Base-by-base conservation (phyloP, 2,888 invertebrate genomes). In the Hirtodrosophila duncani region DNA sequence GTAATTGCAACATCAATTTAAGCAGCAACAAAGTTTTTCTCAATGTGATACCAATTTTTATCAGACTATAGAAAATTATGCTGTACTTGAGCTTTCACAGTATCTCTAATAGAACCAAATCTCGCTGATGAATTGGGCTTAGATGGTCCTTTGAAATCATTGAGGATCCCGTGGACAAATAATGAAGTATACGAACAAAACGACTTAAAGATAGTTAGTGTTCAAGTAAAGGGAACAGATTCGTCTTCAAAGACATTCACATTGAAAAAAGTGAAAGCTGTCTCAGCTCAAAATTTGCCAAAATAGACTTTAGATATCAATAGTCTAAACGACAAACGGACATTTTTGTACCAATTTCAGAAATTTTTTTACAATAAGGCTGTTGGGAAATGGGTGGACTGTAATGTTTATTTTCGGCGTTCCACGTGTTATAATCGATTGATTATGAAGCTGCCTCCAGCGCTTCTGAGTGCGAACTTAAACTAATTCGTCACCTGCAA, bases 1-100 rank as follows among this genome's bases (percentile, higher is more conserved):
- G 3, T 13, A 37, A 26, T 17, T 38, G 37, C 9, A 6, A 38
- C 10, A 9, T 27, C 1, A 17, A 27, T 26, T 24, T 24, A 14
- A 14, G 10, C 5, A n/a, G 16, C 3, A 37, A 9, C 26, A 37
- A 37, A 14, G 37, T 24, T 7, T 16, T 26, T 7, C 9, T 37
- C n/a, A 26, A 37, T 24, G 37, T 37, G 2, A 24, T 37, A n/a
- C 26, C 37, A 14, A 8, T 37, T 37, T 26, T 10, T 4, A 3
- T 38, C 1, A 17, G 8, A 9, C 17, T 17, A 21, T 34, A 7
- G 11, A 27, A 2, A 38, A 16, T 1, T 11, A 24, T 7, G 38
- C 26, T 1, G 17, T 38, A 10, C 38, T 38, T 18, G 18, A 38
- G 38, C 27, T 1, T 38, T 26, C 13, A 38, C 38, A 27, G 10